Conservation (phyloP, 1,140 invertebrate genomes). For the Achatina immaculata region DNA sequence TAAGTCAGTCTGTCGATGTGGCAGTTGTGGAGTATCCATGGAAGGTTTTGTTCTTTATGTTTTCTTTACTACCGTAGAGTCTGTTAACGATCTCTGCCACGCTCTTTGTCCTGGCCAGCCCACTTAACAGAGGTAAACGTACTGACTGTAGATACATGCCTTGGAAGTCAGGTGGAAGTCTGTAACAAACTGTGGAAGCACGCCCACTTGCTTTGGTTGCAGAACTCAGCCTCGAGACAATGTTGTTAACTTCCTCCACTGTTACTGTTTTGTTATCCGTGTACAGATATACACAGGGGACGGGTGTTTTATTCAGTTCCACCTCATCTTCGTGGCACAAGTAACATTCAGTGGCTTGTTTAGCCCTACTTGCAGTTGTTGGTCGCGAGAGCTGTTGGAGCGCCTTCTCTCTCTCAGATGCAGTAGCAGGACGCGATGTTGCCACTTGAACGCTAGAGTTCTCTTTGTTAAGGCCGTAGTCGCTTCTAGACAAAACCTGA, state of each 20-base stretch:
- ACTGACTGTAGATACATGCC: not conserved
- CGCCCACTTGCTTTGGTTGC: slow-evolving; percentile 32
- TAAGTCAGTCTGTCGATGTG: too few relatives aligned
- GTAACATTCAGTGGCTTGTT: slow-evolving; percentile 39
- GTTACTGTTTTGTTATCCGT: slow-evolving; percentile 19
- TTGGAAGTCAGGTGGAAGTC: slow-evolving; percentile 11
- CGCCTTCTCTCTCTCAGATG: slow-evolving; percentile 32
- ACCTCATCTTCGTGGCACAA: slow-evolving; percentile 35
- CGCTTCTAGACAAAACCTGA: slow-evolving; percentile 8
- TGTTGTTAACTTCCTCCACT: slow-evolving; percentile 29
- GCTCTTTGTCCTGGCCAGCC: slow-evolving; percentile 36
- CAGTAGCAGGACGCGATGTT: not conserved
- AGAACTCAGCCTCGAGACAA: slow-evolving; percentile 36
- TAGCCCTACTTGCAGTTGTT: slow-evolving; percentile 42
- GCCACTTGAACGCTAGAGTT: not conserved
- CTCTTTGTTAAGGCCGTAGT: not conserved
- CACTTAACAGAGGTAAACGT: slow-evolving; percentile 39
- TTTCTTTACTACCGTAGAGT: slow-evolving; percentile 23
- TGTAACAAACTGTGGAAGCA: slow-evolving; percentile 3
- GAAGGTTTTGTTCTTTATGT: not conserved
- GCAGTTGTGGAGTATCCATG: too few relatives aligned
- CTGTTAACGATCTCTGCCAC: slow-evolving; percentile 40
- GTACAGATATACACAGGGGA: slow-evolving; percentile 43
- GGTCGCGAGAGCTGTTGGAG: slow-evolving; percentile 41
- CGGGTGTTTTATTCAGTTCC: slow-evolving; percentile 35